These are phyloP conservation scores for Lacerta viridis DNA, from an alignment of 2,797 vertebrate species.

Conservation along the genomic window DNA sequence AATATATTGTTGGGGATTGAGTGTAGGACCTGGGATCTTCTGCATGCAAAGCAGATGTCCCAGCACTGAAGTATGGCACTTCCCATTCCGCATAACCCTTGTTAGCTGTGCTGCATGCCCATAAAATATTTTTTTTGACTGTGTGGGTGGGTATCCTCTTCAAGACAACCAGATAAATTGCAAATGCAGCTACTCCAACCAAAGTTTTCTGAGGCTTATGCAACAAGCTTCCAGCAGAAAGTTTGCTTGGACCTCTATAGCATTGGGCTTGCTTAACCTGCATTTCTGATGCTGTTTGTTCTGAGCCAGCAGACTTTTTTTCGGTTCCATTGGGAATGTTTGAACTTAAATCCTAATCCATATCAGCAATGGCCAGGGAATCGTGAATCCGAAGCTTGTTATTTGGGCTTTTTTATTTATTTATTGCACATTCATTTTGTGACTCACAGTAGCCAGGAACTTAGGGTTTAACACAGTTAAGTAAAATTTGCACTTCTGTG, in stretches of 20 bases:
- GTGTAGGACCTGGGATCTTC: too few species aligned
- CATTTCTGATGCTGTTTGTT: not conserved
- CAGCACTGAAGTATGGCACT: too few species aligned
- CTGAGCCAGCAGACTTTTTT: not conserved
- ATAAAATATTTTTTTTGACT: too few species aligned
- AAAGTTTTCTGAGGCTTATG: too few species aligned
- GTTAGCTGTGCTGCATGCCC: too few species aligned
- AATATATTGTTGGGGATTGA: not conserved
- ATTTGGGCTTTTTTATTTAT: not conserved
- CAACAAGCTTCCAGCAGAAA: too few species aligned
- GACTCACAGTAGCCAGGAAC: not conserved
- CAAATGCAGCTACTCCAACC: too few species aligned
- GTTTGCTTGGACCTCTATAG: too few species aligned
- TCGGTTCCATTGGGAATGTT: not conserved
- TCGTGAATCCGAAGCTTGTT: not conserved
- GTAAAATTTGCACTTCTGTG: not conserved
- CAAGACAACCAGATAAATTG: too few species aligned
- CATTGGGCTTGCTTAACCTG: not conserved
- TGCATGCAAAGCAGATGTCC: too few species aligned
- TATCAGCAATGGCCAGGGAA: not conserved
- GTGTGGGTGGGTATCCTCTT: too few species aligned
- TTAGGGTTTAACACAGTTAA: not conserved
- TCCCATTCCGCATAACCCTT: too few species aligned
- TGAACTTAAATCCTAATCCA: not conserved
- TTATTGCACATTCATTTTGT: not conserved